Base-by-base conservation (phyloP, 2,888 invertebrate genomes). In the Coenonympha glycerion region DNA sequence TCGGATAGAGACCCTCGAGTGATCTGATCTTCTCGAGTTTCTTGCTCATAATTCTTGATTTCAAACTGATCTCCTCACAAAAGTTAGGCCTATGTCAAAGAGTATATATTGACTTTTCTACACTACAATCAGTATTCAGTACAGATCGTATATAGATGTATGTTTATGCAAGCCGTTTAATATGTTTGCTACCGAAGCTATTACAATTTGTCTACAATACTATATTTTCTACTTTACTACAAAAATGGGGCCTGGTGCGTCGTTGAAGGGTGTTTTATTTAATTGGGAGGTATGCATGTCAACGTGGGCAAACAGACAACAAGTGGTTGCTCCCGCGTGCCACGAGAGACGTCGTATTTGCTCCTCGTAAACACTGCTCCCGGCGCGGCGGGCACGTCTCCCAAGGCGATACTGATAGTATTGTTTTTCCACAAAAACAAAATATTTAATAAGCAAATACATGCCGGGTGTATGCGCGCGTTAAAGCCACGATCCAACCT, bases 261-360 rank as follows among this genome's bases (percentile, higher is more conserved):
- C 34, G 16, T 30, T 60, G 54, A 56, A 50, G 61, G 60, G 59
- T 60, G 52, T 59, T 58, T 65, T 68, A 67, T 69, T 76, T 72
- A 74, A 76, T 69, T 69, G 66, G 68, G 67, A 68, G 78, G 76
- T 76, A 83, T 81, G 81, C 80, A 76, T 76, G 75, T 76, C 79
- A 77, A 71, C 79, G 73, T 71, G 63, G 62, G 67, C 71, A 84
- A 83, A 84, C 72, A 84, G 47, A 63, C 58, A 62, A 62, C 63
- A 59, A 70, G 66, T 66, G 66, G 64, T 64, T 40, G 70, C 73
- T 68, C 68, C 74, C 69, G 71, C 61, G 67, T 65, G 68, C 63
- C 70, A 73, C 76, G 73, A 81, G 77, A 78, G 78, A 78, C 68
- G 9, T 72, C 53, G 71, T 86, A 80, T 86, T 87, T 87, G 76